Evolutionary conservation across 2,113 vertebrate genomes (phyloP).

Genomic region (Spea multiplicata): DNA sequence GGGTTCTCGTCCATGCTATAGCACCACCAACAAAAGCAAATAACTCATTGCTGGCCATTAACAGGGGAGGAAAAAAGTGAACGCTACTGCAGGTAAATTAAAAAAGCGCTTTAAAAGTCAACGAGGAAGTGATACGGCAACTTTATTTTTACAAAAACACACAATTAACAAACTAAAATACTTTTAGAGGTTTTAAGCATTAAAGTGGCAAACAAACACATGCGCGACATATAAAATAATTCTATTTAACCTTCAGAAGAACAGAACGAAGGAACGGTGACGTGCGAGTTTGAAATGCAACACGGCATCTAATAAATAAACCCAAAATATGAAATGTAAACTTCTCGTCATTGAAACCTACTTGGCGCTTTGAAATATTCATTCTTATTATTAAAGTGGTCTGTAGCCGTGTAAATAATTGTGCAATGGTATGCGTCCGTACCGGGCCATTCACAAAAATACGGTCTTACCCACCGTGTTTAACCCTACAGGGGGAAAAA

Average conservation of each 20-base stretch:
- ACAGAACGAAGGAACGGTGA: background rate
- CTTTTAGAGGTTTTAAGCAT: slow-evolving; percentile 56
- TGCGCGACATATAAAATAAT: slow-evolving; percentile 53
- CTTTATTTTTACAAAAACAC: slow-evolving; percentile 47
- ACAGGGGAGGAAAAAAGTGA: too few species aligned
- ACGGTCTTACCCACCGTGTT: background rate
- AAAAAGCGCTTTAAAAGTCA: background rate
- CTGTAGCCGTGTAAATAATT: slow-evolving; percentile 34
- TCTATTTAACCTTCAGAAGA: slow-evolving; percentile 40
- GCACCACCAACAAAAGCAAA: too few species aligned
- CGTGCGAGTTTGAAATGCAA: slow-evolving; percentile 68
- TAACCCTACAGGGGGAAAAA: too few species aligned
- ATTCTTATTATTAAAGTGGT: slow-evolving; percentile 56
- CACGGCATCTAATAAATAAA: slow-evolving; percentile 75
- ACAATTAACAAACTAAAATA: slow-evolving; percentile 43
- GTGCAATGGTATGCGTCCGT: slow-evolving; percentile 20
- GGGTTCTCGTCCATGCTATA: too few species aligned
- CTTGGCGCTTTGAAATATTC: slow-evolving; percentile 51
- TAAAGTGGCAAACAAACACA: slow-evolving; percentile 59
- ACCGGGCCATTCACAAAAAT: slow-evolving; percentile 4
- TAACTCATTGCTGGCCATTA: too few species aligned
- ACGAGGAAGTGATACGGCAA: slow-evolving; percentile 19
- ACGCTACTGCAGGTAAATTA: too few species aligned
- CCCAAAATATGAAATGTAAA: slow-evolving; percentile 81
- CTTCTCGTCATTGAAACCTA: slow-evolving; percentile 64